Conservation (phyloP, 2,113 vertebrate species). For the Diadophis punctatus region DNA sequence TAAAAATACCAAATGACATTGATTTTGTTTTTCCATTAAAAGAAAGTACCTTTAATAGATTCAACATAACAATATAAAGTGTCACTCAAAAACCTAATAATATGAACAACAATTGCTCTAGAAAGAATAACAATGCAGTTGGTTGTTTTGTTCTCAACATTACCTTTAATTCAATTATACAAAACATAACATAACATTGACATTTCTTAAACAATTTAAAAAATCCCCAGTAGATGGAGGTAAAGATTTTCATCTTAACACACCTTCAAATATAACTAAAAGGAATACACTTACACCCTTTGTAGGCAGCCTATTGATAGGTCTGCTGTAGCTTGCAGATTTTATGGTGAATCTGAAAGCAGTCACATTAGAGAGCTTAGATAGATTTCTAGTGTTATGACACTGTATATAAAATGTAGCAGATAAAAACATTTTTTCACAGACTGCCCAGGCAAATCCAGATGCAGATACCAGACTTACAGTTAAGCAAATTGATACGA, state of each 20-base stretch:
- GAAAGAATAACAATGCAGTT: neutral
- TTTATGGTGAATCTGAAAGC: neutral
- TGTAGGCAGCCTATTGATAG: neutral
- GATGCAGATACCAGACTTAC: neutral
- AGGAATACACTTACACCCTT: neutral
- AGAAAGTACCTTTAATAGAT: neutral
- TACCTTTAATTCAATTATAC: neutral
- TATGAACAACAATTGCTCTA: neutral
- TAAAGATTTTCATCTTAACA: neutral
- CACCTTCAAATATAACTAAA: neutral
- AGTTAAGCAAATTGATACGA: neutral
- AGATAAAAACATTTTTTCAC: neutral
- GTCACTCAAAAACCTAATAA: neutral
- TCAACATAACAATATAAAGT: neutral
- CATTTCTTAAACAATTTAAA: slow-evolving; percentile 1
- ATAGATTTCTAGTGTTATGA: slow-evolving; percentile 10
- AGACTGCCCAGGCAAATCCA: neutral
- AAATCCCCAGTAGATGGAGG: slow-evolving; percentile 23
- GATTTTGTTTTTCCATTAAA: neutral
- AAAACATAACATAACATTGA: neutral
- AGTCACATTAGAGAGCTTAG: neutral
- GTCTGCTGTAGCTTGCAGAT: neutral
- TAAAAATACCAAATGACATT: neutral
- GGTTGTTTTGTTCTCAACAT: neutral
- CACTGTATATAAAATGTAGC: neutral